A percentile compares a stretch with the other conserved stretches of the same genome.
These are phyloP conservation scores for Altica lythri DNA, from an alignment of 2,888 invertebrate genomes.

Conservation along the genomic window DNA sequence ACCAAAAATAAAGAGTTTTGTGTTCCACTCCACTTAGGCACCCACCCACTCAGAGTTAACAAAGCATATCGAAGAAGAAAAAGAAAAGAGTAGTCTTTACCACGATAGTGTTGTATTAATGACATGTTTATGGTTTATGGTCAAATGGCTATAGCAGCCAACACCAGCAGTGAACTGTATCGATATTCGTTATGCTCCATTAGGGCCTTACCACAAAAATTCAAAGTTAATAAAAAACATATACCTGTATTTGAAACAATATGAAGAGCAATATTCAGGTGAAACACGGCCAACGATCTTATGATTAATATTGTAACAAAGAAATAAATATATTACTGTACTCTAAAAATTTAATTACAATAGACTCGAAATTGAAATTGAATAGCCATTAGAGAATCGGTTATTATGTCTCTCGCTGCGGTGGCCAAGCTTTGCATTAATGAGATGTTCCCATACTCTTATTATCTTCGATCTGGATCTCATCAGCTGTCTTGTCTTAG, in stretches of 20 bases:
- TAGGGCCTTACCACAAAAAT: conserved; percentile 32
- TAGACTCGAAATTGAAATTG: conserved; percentile 31
- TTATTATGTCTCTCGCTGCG: conserved; percentile 43
- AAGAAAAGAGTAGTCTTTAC: conserved; percentile 30
- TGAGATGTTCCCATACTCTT: conserved; percentile 51
- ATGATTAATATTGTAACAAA: no score
- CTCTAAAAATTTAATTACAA: conserved; percentile 12
- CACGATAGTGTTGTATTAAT: conserved; percentile 34
- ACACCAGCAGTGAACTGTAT: conserved; percentile 37
- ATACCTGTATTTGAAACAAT: conserved; percentile 2
- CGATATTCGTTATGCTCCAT: conserved; percentile 38
- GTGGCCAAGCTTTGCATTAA: conserved; percentile 51
- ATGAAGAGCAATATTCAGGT: conserved; percentile 16
- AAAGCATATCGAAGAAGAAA: conserved; percentile 33
- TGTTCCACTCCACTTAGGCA: conserved; percentile 15
- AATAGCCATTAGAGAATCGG: conserved; percentile 37
- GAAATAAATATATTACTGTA: no score
- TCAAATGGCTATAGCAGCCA: conserved; percentile 34
- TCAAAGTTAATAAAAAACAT: conserved; percentile 12
- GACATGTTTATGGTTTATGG: conserved; percentile 41
- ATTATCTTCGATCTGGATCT: conserved; percentile 51
- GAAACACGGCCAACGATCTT: conserved; percentile 12
- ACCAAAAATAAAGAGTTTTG: conserved; percentile 2
- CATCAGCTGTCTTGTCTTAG: conserved; percentile 50
- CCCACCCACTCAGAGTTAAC: conserved; percentile 33